Percentiles rank a stretch among this genome's conserved stretches.
These are phyloP conservation scores for Hoplias malabaricus DNA, from an alignment of 2,113 vertebrate genomes.

Conservation along the genomic window DNA sequence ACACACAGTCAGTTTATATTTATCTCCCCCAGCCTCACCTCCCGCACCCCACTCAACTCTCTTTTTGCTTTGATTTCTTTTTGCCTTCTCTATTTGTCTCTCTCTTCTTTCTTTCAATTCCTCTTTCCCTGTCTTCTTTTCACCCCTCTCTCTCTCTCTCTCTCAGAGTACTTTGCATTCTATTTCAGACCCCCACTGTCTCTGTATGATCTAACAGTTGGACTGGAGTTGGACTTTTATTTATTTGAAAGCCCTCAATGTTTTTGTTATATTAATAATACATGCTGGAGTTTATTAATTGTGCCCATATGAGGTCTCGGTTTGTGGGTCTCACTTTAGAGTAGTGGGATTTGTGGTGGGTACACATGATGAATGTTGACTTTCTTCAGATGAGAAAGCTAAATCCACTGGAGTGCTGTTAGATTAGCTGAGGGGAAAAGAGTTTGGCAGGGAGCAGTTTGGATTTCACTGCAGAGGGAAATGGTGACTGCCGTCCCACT, in stretches of 20 bases:
- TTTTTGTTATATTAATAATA: conserved; percentile 10
- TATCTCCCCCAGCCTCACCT: neutral
- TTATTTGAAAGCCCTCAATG: neutral
- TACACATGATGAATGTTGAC: conserved; percentile 16
- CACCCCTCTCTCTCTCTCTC: neutral
- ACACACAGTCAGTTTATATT: neutral
- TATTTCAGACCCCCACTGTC: neutral
- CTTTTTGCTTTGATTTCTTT: neutral
- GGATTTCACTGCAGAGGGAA: conserved; percentile 9
- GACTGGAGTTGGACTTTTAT: neutral
- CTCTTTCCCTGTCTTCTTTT: neutral
- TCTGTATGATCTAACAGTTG: neutral
- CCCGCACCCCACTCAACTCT: neutral
- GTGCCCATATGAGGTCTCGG: neutral
- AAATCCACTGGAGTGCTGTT: conserved; percentile 1
- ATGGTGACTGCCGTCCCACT: neutral
- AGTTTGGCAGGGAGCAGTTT: conserved; percentile 8
- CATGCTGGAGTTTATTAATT: neutral
- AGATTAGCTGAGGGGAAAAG: conserved; percentile 4
- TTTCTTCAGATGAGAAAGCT: conserved; percentile 9
- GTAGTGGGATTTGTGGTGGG: neutral
- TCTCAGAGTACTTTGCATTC: neutral
- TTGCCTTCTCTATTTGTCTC: neutral
- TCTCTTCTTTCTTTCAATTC: neutral
- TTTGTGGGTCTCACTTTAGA: neutral